Base-by-base conservation (phyloP, 2,888 invertebrate species). In the Pachydiplax longipennis region DNA sequence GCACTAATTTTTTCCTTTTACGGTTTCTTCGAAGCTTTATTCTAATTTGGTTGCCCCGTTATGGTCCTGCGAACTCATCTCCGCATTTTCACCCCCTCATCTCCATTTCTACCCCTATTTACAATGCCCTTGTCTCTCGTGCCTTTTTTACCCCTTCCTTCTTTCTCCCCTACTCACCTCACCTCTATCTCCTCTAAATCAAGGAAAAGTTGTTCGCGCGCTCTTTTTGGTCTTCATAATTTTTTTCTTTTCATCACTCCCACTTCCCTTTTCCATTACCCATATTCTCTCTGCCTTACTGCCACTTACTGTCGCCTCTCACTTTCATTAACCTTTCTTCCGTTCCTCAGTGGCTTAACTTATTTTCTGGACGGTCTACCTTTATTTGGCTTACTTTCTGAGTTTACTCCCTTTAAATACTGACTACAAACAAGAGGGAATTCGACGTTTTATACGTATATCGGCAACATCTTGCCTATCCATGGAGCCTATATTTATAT, bases 151-250 rank as follows among this genome's bases (percentile, higher is more conserved):
- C n/a, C 25, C 65, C 31, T 58, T 12, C 44, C 91, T 91, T 91
- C 91, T 91, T 91, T 92, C 92, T 90, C 22, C 15, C 37, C 3
- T 40, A n/a, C 37, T 22, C 18, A 3, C 61, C 5, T 22, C 73
- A 15, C 92, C 91, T 80, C 91, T 48, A 90, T 80, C 90, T 90
- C 5, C 10, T 48, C 31, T 48, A 53, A 58, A 58, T 31, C 25
- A 58, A 83, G 58, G 83, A 53, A 83, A 53, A 22, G 58, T 53
- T 83, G 53, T 35, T 58, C 83, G 2, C 53, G 31, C 53, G 83
- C 10, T 53, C 53, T 48, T 82, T 82, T 82, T 53, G 12, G 31
- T 15, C 25, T 22, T 18, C 58, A 53, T 83, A 25, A 53, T 83
- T 83, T 83, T 83, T 48, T 18, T 18, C 58, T 37, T 44, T 37